Conservation (phyloP, 2,888 invertebrate genomes). For the Erpobdella octoculata region DNA sequence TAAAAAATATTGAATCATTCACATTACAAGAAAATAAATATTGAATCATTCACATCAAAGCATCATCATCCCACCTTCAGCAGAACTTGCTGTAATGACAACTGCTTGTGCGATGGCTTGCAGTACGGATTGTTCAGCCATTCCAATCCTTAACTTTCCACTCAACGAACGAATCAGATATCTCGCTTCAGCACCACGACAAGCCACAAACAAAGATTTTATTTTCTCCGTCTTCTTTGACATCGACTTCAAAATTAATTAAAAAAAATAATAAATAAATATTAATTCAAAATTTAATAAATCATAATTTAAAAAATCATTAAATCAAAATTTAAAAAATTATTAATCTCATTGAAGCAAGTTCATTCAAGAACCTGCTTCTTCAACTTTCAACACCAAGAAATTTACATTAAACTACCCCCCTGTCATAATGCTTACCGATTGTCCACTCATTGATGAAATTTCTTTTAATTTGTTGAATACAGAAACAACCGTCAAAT, state of each 20-base stretch:
- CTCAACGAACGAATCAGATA: slow-evolving; percentile 81
- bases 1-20: too few relatives aligned
- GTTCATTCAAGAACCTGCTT: too few relatives aligned
- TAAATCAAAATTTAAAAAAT: too few relatives aligned
- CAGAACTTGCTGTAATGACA: slow-evolving; percentile 49
- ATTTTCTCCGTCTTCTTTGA: slow-evolving; percentile 81
- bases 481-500: slow-evolving; percentile 67
- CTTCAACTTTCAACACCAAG: too few relatives aligned
- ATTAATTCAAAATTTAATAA: background rate
- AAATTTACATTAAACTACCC: background rate
- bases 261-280: background rate
- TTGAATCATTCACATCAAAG: too few relatives aligned
- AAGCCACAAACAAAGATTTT: slow-evolving; percentile 83
- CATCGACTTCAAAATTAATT: slow-evolving; percentile 46
- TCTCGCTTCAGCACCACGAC: slow-evolving; percentile 72
- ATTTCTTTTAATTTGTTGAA: slow-evolving; percentile 77
- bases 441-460: slow-evolving; percentile 72
- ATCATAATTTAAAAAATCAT: background rate
- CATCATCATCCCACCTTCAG: background rate
- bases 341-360: too few relatives aligned
- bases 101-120: slow-evolving; percentile 79
- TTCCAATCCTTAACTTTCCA: slow-evolving; percentile 87
- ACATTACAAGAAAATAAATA: too few relatives aligned
- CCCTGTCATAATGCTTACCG: slow-evolving; percentile 54
- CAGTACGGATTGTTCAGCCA: slow-evolving; percentile 91